phyloP scores from a whole-genome alignment of 37 sponge, comb jelly and placozoan genomes.

The Axinella damicornis region DNA sequence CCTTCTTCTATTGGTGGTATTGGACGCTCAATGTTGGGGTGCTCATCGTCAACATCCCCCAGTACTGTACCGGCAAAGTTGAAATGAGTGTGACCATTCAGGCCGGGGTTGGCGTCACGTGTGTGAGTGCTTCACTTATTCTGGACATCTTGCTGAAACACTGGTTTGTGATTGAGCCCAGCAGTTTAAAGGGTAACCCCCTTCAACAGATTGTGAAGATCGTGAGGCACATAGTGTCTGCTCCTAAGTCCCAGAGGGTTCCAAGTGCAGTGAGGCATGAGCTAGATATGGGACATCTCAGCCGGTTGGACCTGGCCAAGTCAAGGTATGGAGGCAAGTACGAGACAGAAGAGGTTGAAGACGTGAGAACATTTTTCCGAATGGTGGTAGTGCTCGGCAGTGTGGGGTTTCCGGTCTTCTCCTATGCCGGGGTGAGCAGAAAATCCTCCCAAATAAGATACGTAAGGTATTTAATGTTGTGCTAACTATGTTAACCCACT shows the following conservation, averaged over 20 bases:
- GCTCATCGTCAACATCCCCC: conserved; percentile 9
- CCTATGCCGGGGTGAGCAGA: conserved; percentile 34
- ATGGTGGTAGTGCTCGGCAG: conserved; percentile 26
- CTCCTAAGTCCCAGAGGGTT: neutral
- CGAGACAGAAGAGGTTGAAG: conserved; percentile 58
- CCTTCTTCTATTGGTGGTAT: conserved; percentile 71
- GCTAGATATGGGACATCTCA: conserved; percentile 11
- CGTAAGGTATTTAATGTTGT: too few relatives aligned
- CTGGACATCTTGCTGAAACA: conserved; percentile 51
- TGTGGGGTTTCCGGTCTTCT: conserved; percentile 42
- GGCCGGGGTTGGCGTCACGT: conserved; percentile 28
- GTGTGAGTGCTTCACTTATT: conserved; percentile 24
- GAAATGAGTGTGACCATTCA: conserved; percentile 33
- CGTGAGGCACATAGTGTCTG: neutral
- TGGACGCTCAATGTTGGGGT: conserved; percentile 58
- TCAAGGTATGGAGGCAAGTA: conserved; percentile 54
- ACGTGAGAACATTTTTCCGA: conserved; percentile 48
- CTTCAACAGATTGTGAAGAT: conserved; percentile 35
- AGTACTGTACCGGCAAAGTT: conserved; percentile 26
- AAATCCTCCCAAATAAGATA: neutral
- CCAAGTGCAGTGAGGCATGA: conserved; percentile 52
- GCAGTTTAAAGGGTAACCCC: conserved; percentile 27
- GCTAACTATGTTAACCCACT: too few relatives aligned
- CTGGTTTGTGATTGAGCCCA: conserved; percentile 49
- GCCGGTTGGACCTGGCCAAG: conserved; percentile 49